phyloP scores from a whole-genome alignment of 2,797 vertebrate species.

The Chelonia mydas region DNA sequence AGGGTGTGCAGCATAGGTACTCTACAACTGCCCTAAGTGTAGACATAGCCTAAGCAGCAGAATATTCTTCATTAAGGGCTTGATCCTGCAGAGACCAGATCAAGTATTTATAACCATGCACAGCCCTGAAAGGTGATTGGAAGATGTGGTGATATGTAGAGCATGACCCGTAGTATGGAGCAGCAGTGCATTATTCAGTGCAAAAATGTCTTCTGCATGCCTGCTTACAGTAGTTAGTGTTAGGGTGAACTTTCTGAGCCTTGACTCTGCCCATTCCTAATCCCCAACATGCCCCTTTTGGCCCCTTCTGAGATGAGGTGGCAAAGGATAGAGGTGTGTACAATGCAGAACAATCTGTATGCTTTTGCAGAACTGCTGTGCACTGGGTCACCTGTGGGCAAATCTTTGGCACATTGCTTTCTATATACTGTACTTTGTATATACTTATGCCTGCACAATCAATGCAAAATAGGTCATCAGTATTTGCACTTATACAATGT shows the following conservation, averaged over 20 bases:
- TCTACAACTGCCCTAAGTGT: no score
- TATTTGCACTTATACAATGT: not conserved
- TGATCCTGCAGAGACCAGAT: not conserved
- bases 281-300: no score
- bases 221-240: rapidly evolving
- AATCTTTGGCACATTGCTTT: not conserved
- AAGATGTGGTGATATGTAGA: rapidly evolving
- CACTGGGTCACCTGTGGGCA: no score
- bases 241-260: no score
- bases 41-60: not conserved
- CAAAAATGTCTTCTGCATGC: not conserved
- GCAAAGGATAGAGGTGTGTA: not conserved
- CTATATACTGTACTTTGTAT: not conserved
- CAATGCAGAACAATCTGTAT: no score
- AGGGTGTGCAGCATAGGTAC: no score
- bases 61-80: not conserved
- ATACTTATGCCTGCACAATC: rapidly evolving
- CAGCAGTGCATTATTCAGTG: not conserved
- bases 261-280: no score
- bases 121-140: not conserved
- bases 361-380: no score
- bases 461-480: not conserved
- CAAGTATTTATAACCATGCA: not conserved
- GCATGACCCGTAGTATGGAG: no score
- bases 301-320: no score